Evolutionary conservation across 2,113 vertebrate genomes (phyloP).

Genomic region (Bungarus multicinctus): DNA sequence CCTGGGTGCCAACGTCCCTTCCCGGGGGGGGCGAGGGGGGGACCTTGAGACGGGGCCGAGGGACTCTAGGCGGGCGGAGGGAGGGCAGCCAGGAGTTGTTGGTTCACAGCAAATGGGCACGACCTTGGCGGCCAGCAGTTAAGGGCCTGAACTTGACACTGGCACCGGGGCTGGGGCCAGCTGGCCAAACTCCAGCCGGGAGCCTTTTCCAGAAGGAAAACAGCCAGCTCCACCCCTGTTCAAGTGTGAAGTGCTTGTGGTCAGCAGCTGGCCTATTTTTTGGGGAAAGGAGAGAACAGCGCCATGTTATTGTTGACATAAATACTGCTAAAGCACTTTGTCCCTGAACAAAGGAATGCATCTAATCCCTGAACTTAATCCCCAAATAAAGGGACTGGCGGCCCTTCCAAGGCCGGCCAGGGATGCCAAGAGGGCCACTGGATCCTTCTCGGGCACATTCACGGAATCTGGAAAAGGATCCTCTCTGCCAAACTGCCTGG

Average conservation of each 20-base stretch:
- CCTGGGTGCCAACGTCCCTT: not conserved
- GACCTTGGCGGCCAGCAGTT: slow-evolving; percentile 15
- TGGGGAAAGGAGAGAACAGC: not conserved
- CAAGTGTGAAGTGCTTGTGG: not conserved
- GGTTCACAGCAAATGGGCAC: not conserved
- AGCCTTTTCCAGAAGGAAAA: slow-evolving; percentile 5
- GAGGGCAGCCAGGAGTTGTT: not conserved
- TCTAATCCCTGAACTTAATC: not conserved
- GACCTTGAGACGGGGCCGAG: not conserved
- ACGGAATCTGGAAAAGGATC: not conserved
- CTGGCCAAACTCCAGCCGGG: not conserved
- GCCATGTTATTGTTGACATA: not conserved
- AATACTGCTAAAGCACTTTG: not conserved
- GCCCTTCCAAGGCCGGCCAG: not conserved
- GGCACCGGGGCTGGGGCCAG: slow-evolving; percentile 43
- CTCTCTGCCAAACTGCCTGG: not conserved
- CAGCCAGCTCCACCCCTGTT: not conserved
- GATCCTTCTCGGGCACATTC: not conserved
- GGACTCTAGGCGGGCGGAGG: not conserved
- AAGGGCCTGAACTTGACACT: not conserved
- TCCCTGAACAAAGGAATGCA: not conserved
- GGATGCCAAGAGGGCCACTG: not conserved
- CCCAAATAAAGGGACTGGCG: not conserved
- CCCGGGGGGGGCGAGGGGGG: not conserved
- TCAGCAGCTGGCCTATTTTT: not conserved